phyloP scores from a whole-genome alignment of 2,888 invertebrate genomes.

The Acanthosepion lycidas region DNA sequence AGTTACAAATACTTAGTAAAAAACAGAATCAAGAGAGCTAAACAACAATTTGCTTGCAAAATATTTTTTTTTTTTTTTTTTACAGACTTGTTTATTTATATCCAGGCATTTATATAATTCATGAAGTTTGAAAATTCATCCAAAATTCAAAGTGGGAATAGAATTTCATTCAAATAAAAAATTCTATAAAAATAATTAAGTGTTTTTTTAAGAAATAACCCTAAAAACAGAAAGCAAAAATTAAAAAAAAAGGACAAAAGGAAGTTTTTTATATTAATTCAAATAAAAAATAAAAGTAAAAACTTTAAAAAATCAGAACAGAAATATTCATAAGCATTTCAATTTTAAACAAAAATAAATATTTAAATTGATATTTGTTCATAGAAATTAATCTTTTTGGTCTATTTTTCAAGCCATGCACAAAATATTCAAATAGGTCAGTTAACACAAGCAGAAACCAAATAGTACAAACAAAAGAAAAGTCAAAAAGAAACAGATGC shows the following conservation, averaged over 20 bases:
- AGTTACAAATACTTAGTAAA: not conserved
- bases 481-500: not conserved
- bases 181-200: not conserved
- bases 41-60: not conserved
- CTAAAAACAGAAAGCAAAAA: not conserved
- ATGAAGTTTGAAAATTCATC: not conserved
- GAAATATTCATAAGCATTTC: not conserved
- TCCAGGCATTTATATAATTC: not conserved
- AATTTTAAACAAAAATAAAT: not conserved
- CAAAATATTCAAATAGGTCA: not conserved
- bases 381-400: not conserved
- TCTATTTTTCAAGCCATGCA: not conserved
- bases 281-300: not conserved
- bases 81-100: too few relatives aligned
- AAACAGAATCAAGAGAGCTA: not conserved
- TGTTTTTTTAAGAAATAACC: not conserved
- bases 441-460: not conserved
- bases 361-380: not conserved
- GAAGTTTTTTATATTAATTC: not conserved
- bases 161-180: not conserved
- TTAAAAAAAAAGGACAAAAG: not conserved
- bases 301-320: not conserved
- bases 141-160: not conserved
- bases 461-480: not conserved
- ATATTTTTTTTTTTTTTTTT: too few relatives aligned